Evolutionary conservation across 2,888 invertebrate genomes (phyloP).

Genomic region (Bembecia ichneumoniformis): DNA sequence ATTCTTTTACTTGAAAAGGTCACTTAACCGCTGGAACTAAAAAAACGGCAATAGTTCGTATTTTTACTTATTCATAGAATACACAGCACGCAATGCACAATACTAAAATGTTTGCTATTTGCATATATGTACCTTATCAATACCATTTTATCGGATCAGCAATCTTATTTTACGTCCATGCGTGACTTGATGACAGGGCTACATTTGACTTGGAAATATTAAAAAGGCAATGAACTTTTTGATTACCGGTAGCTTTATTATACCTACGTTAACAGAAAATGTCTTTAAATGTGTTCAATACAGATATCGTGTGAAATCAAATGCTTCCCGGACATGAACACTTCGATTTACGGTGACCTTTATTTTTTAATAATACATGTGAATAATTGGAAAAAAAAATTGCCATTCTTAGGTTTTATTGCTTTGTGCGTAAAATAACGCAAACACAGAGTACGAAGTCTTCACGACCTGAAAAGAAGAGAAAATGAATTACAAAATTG

Average conservation of each 20-base stretch:
- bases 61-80: conserved; percentile 23
- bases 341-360: too few species aligned
- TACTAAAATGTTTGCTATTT: conserved; percentile 23
- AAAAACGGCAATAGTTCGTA: background rate
- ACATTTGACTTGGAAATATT: too few species aligned
- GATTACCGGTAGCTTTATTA: too few species aligned
- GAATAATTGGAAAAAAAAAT: too few species aligned
- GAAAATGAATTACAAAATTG: conserved; percentile 1
- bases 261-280: too few species aligned
- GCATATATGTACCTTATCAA: conserved; percentile 41
- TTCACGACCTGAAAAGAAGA: conserved; percentile 45
- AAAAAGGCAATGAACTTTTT: too few species aligned
- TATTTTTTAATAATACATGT: too few species aligned
- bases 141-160: conserved; percentile 34
- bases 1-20: background rate
- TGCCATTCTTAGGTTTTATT: conserved; percentile 13
- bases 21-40: too few species aligned
- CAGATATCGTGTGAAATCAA: too few species aligned
- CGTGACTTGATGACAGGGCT: conserved; percentile 17
- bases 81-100: conserved; percentile 27
- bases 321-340: too few species aligned
- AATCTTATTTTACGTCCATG: conserved; percentile 29
- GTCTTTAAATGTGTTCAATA: too few species aligned
- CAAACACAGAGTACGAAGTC: conserved; percentile 52
- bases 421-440: conserved; percentile 47